Evolutionary conservation across 2,113 vertebrate genomes (phyloP).

Genomic region (Bettongia penicillata): DNA sequence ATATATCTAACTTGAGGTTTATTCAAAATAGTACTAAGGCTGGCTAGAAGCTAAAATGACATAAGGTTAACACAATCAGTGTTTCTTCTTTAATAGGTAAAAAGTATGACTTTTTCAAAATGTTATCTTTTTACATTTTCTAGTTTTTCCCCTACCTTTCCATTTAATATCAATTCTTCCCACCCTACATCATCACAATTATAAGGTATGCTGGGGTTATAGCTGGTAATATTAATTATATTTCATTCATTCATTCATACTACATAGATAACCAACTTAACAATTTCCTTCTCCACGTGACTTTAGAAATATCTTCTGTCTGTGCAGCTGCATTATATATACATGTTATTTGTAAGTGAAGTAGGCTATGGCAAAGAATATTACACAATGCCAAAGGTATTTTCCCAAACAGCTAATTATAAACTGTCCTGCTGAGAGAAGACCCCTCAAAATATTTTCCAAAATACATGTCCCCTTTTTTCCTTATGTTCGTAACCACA

Average conservation of each 20-base stretch:
- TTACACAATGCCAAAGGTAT: conserved; percentile 12
- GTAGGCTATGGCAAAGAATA: conserved; percentile 2
- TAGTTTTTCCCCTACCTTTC: neutral
- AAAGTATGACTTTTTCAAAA: conserved; percentile 9
- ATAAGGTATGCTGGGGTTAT: neutral
- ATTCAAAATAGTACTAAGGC: conserved; percentile 1
- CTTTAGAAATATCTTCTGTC: neutral
- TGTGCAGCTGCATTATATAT: neutral
- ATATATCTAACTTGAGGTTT: neutral
- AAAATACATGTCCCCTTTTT: neutral
- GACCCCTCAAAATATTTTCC: neutral
- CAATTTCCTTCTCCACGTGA: neutral
- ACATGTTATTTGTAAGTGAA: conserved; percentile 1
- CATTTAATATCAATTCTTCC: conserved; percentile 21
- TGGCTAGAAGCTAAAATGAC: neutral
- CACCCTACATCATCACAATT: neutral
- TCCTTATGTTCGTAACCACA: conserved; percentile 1
- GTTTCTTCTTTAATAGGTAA: conserved; percentile 2
- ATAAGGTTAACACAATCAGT: neutral
- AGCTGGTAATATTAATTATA: neutral
- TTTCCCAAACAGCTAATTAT: conserved; percentile 46
- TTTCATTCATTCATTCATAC: conserved; percentile 42
- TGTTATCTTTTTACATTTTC: neutral
- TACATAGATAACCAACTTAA: neutral
- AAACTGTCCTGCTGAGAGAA: conserved; percentile 29